phyloP scores from a whole-genome alignment of 1,140 invertebrate species.

The Rhagoletis zephyria region DNA sequence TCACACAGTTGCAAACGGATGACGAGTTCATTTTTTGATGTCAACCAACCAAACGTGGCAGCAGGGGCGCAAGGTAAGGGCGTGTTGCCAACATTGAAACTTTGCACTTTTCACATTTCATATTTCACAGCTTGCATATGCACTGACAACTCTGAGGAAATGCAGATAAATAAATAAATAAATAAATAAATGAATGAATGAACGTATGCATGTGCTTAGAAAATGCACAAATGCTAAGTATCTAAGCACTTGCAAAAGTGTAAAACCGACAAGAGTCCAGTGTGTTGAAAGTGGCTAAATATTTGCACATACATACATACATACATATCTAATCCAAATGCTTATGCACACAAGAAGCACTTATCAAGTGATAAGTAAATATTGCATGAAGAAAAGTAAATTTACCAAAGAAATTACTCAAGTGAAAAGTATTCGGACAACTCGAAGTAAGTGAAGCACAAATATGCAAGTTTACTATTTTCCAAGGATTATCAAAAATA shows the following conservation, averaged over 20 bases:
- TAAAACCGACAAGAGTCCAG: background rate
- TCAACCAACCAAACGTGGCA: background rate
- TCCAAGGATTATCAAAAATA: too few species aligned
- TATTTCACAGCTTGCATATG: slow-evolving; percentile 37
- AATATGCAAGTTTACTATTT: background rate
- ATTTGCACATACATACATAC: background rate
- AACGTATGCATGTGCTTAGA: slow-evolving; percentile 4
- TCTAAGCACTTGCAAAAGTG: background rate
- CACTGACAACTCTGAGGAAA: background rate
- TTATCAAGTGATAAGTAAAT: slow-evolving; percentile 47
- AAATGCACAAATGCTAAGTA: slow-evolving; percentile 7
- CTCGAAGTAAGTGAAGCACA: slow-evolving; percentile 8
- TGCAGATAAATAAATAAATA: slow-evolving; percentile 40
- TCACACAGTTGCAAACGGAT: background rate
- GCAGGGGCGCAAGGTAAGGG: background rate
- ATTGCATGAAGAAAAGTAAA: background rate
- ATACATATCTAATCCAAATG: too few species aligned
- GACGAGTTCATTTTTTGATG: slow-evolving; percentile 44
- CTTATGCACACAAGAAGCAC: background rate
- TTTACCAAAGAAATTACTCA: slow-evolving; percentile 22
- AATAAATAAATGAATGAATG: background rate
- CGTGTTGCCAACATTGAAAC: background rate
- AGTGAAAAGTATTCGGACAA: slow-evolving; percentile 13
- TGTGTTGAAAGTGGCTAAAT: slow-evolving; percentile 24
- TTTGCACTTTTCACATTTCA: slow-evolving; percentile 26